Conservation (phyloP, 1,140 invertebrate species). For the Caenorhabditis remanei region DNA sequence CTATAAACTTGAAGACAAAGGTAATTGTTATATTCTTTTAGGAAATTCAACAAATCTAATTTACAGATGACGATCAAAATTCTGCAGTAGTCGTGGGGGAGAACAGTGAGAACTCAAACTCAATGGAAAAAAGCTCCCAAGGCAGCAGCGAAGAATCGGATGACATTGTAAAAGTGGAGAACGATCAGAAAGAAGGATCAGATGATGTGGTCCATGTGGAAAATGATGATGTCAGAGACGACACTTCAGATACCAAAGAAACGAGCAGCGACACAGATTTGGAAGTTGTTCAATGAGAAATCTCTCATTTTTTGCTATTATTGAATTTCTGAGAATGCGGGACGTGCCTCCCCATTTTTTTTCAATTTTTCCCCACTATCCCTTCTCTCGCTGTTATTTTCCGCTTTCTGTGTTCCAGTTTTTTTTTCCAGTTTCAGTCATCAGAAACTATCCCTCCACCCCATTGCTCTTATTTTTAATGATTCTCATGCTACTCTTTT, state of each 20-base stretch:
- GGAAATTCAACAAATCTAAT: too few relatives aligned
- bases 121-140: slow-evolving; percentile 11
- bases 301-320: slow-evolving; percentile 20
- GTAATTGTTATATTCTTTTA: background rate
- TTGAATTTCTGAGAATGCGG: slow-evolving; percentile 10
- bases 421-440: background rate
- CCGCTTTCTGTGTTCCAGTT: background rate
- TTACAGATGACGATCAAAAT: slow-evolving; percentile 29
- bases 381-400: background rate
- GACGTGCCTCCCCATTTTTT: background rate
- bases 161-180: slow-evolving; percentile 27
- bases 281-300: slow-evolving; percentile 42
- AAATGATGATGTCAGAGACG: slow-evolving; percentile 10
- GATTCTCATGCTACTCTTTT: slow-evolving; percentile 18
- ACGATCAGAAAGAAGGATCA: slow-evolving; percentile 9
- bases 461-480: slow-evolving; percentile 17
- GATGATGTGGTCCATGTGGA: slow-evolving; percentile 22
- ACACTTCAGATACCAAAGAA: background rate
- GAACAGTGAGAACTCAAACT: slow-evolving; percentile 22
- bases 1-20: slow-evolving; percentile 42
- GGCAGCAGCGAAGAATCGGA: slow-evolving; percentile 27
- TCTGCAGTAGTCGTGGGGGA: slow-evolving; percentile 14
- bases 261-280: slow-evolving; percentile 51
- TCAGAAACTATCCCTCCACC: background rate
- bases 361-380: too few relatives aligned